Conservation (phyloP, 2,888 invertebrate genomes). For the Eledone cirrhosa region DNA sequence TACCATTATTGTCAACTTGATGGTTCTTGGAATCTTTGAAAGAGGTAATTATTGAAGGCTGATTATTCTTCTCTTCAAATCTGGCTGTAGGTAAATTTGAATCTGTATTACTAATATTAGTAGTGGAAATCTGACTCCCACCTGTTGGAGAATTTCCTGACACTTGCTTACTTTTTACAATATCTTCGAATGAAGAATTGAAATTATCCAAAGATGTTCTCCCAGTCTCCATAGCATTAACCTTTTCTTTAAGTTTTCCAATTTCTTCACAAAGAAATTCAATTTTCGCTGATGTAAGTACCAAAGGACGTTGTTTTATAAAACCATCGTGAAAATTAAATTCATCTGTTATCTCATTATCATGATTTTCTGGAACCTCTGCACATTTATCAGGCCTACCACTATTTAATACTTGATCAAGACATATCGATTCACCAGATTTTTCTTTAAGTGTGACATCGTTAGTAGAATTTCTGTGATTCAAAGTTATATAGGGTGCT, state of each 20-base stretch:
- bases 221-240: conserved; percentile 10
- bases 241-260: conserved; percentile 4
- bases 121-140: too few species aligned
- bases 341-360: too few species aligned
- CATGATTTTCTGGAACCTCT: neutral
- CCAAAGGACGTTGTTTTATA: neutral
- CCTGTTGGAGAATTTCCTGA: too few species aligned
- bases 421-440: neutral
- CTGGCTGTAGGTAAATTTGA: too few species aligned
- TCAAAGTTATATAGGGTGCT: too few species aligned
- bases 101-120: too few species aligned
- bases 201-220: neutral
- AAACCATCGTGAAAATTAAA: neutral
- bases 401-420: neutral
- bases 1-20: too few species aligned
- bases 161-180: too few species aligned
- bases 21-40: too few species aligned
- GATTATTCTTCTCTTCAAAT: too few species aligned
- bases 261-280: conserved; percentile 22
- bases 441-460: neutral
- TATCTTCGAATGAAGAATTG: neutral
- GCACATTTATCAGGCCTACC: neutral
- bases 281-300: conserved; percentile 6
- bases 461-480: neutral
- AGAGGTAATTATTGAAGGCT: too few species aligned